Conservation (phyloP, 2,888 invertebrate genomes). For the Conomelus anceps region DNA sequence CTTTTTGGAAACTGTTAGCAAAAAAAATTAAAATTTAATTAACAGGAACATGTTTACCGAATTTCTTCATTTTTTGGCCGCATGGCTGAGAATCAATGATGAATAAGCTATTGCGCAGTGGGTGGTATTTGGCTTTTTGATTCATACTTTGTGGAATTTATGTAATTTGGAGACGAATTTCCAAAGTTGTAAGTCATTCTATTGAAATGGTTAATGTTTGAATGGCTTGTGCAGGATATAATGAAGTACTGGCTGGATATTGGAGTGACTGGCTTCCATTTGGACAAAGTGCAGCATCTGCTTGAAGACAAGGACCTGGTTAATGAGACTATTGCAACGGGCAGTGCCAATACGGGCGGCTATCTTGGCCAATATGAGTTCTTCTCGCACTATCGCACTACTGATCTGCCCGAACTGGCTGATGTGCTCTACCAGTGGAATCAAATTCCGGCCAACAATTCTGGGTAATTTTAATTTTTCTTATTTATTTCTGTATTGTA, state of each 20-base stretch:
- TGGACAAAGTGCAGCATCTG: constrained; percentile 59
- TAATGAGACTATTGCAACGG: constrained; percentile 45
- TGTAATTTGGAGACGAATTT: no score
- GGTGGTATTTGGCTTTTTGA: no score
- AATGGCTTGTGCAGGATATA: constrained; percentile 46
- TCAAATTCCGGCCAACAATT: constrained; percentile 51
- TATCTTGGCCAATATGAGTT: constrained; percentile 54
- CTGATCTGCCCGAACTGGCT: constrained; percentile 54
- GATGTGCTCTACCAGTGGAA: constrained; percentile 58
- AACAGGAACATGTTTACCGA: no score
- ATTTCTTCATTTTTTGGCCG: no score
- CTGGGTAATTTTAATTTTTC: constrained; percentile 35
- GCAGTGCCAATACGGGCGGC: constrained; percentile 38
- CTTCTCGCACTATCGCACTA: constrained; percentile 57
- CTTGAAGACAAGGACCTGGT: constrained; percentile 51
- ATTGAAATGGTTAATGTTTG: background rate
- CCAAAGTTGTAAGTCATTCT: background rate
- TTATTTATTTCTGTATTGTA: no score
- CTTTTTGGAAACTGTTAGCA: no score
- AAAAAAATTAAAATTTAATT: no score
- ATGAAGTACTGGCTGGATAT: constrained; percentile 62
- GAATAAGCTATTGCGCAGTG: no score
- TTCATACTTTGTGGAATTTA: no score
- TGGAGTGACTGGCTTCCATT: constrained; percentile 76
- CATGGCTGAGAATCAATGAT: no score